Conservation (phyloP, 1,140 invertebrate genomes). For the Aphis craccivora region DNA sequence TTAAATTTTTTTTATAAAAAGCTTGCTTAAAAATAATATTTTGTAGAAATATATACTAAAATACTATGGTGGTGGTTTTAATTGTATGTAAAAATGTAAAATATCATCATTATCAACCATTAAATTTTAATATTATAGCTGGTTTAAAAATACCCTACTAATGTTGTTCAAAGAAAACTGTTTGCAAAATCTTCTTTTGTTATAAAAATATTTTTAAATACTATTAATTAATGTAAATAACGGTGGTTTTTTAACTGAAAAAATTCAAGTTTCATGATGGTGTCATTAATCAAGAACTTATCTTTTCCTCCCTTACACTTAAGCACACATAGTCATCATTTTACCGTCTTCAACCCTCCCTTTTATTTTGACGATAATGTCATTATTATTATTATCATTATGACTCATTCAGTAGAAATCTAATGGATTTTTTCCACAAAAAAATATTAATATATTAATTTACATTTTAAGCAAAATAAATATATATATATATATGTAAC, state of each 20-base stretch:
- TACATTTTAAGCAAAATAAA: not conserved
- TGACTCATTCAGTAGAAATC: constrained; percentile 23
- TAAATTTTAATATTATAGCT: not conserved
- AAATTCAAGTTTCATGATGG: not conserved
- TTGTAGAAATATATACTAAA: not conserved
- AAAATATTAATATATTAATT: not conserved
- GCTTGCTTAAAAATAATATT: not conserved
- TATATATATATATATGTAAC: not conserved
- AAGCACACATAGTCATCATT: constrained; percentile 39
- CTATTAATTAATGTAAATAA: constrained; percentile 54
- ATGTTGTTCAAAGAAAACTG: not conserved
- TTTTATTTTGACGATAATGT: constrained; percentile 23
- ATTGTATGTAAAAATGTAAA: not conserved
- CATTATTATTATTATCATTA: constrained; percentile 39
- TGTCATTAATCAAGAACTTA: constrained; percentile 55
- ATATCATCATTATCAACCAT: not conserved
- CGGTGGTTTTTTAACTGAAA: not conserved
- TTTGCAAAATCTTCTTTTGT: constrained; percentile 8
- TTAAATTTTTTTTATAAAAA: not conserved
- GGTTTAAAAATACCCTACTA: not conserved
- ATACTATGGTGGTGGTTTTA: not conserved
- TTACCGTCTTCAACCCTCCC: constrained; percentile 46
- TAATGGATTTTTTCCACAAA: constrained; percentile 23
- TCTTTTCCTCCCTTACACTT: constrained; percentile 40
- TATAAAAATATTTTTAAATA: constrained; percentile 43